Evolutionary conservation across 2,888 invertebrate genomes (phyloP), one percentile per base, ranked within the genome.

Genomic region (Drosophila pullipes): DNA sequence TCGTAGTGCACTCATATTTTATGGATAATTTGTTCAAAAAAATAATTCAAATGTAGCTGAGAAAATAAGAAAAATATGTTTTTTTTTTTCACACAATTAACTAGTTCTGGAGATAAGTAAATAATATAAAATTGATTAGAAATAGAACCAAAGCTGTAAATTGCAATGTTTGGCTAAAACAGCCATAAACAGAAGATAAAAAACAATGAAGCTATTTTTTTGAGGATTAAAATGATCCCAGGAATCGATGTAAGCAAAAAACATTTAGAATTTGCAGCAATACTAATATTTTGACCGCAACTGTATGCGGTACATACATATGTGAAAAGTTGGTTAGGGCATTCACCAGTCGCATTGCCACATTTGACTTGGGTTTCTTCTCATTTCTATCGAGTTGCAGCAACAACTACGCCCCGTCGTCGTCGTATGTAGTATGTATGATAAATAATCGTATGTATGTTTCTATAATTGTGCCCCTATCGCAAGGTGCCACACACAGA

Each of bases 371-470:
- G 18, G 11, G 18, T 33, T 22, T 65, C 52, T 58, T 58, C 58
- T 58, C 44, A 31, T 16, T 58, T 44, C 57, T 5, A 30, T 31
- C 4, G n/a, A 28, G 28, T 28, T 37, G 22, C 2, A 16, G 25
- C 37, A 35, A 25, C 35, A 35, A 54, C 33, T 35, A 10, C 4
- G 16, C 9, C 47, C 1, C 16, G 25, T 25, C 25, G 6, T 4
- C n/a, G 30, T 30, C 30, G 22, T 33, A 33, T 31, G 13, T 53
- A 41, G 31, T 31, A 64, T 37, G 30, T 47, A 57, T 61, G 76
- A 75, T 75, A 70, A 76, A 76, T 71, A 67, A 61, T 72, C 67
- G 63, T 72, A 53, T 66, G 50, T 61, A 60, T 65, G 67, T 65
- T 65, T 62, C 39, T 37, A 66, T 66, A 70, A 70, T 72, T 71